Base-by-base conservation (phyloP, 2,113 vertebrate species). In the Chamaetylas fuelleborni region DNA sequence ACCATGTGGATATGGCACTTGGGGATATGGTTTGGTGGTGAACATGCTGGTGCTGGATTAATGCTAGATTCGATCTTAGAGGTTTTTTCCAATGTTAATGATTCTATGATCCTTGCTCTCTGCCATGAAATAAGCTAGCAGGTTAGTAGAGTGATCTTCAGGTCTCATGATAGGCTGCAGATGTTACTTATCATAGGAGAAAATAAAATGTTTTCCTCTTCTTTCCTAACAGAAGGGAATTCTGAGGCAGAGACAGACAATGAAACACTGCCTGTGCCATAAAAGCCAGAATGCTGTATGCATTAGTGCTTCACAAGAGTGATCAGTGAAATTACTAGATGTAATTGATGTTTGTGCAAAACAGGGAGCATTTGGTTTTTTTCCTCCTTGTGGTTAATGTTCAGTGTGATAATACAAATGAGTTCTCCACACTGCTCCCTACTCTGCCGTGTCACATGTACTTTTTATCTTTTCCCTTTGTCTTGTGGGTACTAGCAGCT, bases 331-430 rank as follows among this genome's bases (percentile, higher is more conserved):
- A 97, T 97, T 96, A 95, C 92, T 82, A 90, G 96, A 86, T 0
- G 4, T 97, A 97, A 97, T 95, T 97, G 95, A 97, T 97, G 95
- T 97, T 97, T 96, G 94, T 97, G 94, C 90, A 96, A 97, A 98
- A 96, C 81, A 92, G 58, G 80, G 78, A 97, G 71, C 96, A 79
- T 97, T 98, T 97, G 90, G 78, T 48, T 97, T 98, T 96, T 97
- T 96, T 92, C 45, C 78, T 98, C 94, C 95, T 97, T 97, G 95
- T 97, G 89, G 96, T 97, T 98, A 97, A 97, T 97, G 97, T 93
- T 98, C 93, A 97, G 92, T 96, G 93, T 97, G 84, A 96, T 97
- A 94, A 97, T 98, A 95, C 96, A 96, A 96, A 97, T 93, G 90
- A 96, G 76, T 81, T 74, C 84, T 95, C 83, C 26, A 8, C 69